Conservation (phyloP, 2,888 invertebrate species). For the Lasius platythorax region DNA sequence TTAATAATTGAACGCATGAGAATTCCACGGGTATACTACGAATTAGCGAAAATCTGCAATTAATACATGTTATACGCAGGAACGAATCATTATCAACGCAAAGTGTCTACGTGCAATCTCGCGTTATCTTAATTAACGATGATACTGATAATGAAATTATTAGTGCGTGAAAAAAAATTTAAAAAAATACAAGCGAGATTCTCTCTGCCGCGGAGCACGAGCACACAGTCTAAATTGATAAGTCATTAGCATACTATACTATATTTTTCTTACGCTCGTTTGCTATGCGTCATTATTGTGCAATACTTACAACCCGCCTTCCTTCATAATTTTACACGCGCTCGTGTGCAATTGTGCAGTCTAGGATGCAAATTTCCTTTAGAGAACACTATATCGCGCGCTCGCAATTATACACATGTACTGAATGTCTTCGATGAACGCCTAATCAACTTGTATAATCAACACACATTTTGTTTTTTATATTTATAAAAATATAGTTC, state of each 20-base stretch:
- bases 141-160: constrained; percentile 18
- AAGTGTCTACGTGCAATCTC: neutral
- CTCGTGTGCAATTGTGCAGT: constrained; percentile 57
- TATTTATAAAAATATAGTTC: constrained; percentile 15
- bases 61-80: constrained; percentile 32
- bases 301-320: constrained; percentile 37
- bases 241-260: constrained; percentile 34
- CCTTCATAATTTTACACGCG: constrained; percentile 50
- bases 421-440: constrained; percentile 20
- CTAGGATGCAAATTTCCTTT: constrained; percentile 52
- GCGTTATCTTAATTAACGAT: constrained; percentile 23
- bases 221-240: constrained; percentile 20
- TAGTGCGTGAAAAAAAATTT: neutral
- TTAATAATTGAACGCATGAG: constrained; percentile 40
- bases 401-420: constrained; percentile 6
- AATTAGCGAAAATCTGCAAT: constrained; percentile 48
- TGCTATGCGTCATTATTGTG: constrained; percentile 50
- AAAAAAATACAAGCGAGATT: neutral
- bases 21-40: constrained; percentile 8
- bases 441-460: neutral
- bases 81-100: neutral
- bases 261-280: constrained; percentile 49
- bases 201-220: neutral
- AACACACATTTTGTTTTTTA: constrained; percentile 1
- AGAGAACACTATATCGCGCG: constrained; percentile 46